Base-by-base conservation (phyloP, 2,797 vertebrate species). In the Arnoldichthys spilopterus region DNA sequence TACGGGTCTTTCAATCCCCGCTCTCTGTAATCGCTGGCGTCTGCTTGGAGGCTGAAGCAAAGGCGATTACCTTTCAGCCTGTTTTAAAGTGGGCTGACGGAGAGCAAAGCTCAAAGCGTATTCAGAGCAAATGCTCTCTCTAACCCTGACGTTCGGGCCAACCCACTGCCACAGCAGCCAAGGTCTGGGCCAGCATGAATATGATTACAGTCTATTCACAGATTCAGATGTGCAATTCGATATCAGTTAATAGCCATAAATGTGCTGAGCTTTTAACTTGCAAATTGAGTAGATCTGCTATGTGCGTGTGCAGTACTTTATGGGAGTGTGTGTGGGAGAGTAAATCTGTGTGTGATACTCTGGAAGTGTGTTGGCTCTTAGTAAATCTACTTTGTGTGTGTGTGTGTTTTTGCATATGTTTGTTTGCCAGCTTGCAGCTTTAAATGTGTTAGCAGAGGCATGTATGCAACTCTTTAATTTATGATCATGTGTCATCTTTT, bases 141-240 rank as follows among this genome's bases (percentile, higher is more conserved):
- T 49, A 72, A 80, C 28, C 34, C n/a, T 16, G 26, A 54, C 6
- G 18, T 43, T 61, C 47, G 24, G 24, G 59, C 34, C 53, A 49
- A 49, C 74, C 86, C 86, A 78, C 69, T 72, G 64, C 76, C 74
- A 83, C 74, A 83, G 85, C 83, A 74, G 43, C 72, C 77, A 85
- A 86, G 90, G 91, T 88, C 85, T 88, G 85, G 89, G 88, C 89
- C 82, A 83, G 83, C 86, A 37, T 81, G 84, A 88, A 90, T 88
- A 82, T 85, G 84, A 90, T 92, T 90, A 90, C 37, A 71, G 83
- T 58, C 88, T 87, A 24, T 84, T 90, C 85, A 84, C 76, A 76
- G 83, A 86, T 90, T 89, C 87, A 84, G 86, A 89, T 85, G 85
- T 85, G 80, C 79, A 81, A 78, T 72, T 82, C 2, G 71, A 90